These are phyloP conservation scores for Pseudanteris insignis DNA, from an alignment of 2,888 invertebrate species.

Conservation along the genomic window DNA sequence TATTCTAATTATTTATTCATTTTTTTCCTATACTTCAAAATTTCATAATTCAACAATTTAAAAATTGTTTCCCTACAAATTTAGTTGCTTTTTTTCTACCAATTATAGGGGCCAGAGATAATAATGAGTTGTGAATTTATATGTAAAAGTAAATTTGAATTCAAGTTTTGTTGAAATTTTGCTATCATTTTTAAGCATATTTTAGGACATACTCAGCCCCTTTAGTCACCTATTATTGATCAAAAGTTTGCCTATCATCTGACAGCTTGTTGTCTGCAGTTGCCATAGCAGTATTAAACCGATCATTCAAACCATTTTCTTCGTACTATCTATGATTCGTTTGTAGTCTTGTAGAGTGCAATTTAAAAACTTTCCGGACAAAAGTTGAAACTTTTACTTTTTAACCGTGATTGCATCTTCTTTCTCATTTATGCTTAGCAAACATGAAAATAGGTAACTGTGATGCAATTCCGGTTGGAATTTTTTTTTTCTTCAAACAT, in stretches of 20 bases:
- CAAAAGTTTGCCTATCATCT: constrained; percentile 66
- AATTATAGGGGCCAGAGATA: too few relatives aligned
- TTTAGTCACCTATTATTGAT: constrained; percentile 65
- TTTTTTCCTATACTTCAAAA: too few relatives aligned
- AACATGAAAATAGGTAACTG: too few relatives aligned
- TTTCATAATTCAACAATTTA: too few relatives aligned
- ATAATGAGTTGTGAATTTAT: not conserved
- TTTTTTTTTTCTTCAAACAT: too few relatives aligned
- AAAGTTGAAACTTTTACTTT: constrained; percentile 49
- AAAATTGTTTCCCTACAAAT: too few relatives aligned
- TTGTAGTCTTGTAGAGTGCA: constrained; percentile 19
- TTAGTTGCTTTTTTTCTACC: too few relatives aligned
- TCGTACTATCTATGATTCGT: constrained; percentile 9
- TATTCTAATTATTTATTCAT: too few relatives aligned
- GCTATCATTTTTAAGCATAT: constrained; percentile 18
- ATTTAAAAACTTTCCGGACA: constrained; percentile 50
- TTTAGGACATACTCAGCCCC: constrained; percentile 32
- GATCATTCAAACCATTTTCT: constrained; percentile 60
- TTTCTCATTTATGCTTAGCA: constrained; percentile 14
- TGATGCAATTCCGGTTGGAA: too few relatives aligned
- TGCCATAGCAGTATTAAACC: constrained; percentile 62
- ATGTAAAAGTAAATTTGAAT: not conserved
- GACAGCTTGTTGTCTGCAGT: constrained; percentile 66
- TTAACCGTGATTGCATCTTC: constrained; percentile 8
- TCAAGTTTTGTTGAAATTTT: not conserved